Conservation (phyloP, 2,113 vertebrate genomes). For the Lepidothrix coronata region DNA sequence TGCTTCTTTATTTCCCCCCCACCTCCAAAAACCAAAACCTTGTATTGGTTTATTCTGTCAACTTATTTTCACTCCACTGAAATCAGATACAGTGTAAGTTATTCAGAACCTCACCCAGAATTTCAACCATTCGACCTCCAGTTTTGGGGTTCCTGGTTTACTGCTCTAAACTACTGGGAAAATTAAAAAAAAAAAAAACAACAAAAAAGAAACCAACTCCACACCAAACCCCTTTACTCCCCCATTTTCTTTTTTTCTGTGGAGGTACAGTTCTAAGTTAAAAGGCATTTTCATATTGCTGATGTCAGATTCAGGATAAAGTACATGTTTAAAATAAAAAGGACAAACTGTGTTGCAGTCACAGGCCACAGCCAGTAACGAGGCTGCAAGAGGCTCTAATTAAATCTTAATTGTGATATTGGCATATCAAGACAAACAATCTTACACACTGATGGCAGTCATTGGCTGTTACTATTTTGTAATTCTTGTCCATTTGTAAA, state of each 20-base stretch:
- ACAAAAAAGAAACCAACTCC: too few species aligned
- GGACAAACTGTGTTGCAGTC: neutral
- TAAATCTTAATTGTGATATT: neutral
- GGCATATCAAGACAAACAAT: conserved; percentile 10
- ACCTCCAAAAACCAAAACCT: neutral
- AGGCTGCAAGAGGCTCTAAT: neutral
- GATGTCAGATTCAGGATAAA: neutral
- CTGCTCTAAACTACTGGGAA: neutral
- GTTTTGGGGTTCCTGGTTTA: neutral
- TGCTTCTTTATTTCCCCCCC: neutral
- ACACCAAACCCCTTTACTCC: neutral
- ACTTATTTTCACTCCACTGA: neutral
- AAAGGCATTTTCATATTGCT: neutral
- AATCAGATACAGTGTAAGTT: neutral
- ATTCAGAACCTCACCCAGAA: neutral
- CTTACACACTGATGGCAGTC: conserved; percentile 49
- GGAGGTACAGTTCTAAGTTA: neutral
- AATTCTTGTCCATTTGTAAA: conserved; percentile 98
- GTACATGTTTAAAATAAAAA: neutral
- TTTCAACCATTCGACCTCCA: neutral
- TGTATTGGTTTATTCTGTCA: neutral
- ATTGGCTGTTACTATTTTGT: conserved; percentile 89
- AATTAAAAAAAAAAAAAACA: neutral
- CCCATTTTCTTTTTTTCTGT: neutral
- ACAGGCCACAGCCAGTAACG: neutral